Conservation (phyloP, 2,113 vertebrate species). For the Neogobius melanostomus region DNA sequence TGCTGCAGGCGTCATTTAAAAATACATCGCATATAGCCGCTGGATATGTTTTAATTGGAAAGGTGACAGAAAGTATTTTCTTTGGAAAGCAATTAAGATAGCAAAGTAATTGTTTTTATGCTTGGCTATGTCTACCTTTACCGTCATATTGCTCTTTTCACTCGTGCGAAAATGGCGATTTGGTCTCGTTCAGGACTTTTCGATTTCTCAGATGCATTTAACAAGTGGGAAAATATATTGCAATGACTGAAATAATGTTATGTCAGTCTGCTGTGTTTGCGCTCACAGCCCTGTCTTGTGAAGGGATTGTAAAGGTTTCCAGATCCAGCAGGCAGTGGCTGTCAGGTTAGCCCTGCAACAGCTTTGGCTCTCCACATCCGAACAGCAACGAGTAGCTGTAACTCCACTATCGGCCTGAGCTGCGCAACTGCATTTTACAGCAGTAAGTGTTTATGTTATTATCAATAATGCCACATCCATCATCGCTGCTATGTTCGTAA, state of each 20-base stretch:
- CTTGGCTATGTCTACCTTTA: constrained; percentile 53
- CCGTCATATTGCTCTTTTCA: constrained; percentile 21
- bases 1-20: constrained; percentile 64
- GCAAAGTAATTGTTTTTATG: constrained; percentile 65
- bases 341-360: too few relatives aligned
- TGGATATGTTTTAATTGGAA: constrained; percentile 78
- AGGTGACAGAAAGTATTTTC: constrained; percentile 71
- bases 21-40: constrained; percentile 67
- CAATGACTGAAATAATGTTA: background rate
- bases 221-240: background rate
- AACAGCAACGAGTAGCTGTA: too few relatives aligned
- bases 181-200: constrained; percentile 5
- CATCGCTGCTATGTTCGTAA: constrained; percentile 24
- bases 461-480: constrained; percentile 31
- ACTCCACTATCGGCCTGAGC: too few relatives aligned
- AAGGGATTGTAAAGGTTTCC: constrained; percentile 31
- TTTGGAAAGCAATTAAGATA: constrained; percentile 78
- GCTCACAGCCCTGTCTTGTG: background rate
- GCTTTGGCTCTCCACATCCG: too few relatives aligned
- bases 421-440: constrained; percentile 22
- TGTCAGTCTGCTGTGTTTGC: background rate
- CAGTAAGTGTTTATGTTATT: constrained; percentile 39
- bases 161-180: constrained; percentile 16
- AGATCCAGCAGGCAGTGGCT: constrained; percentile 52
- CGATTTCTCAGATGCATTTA: background rate